Evolutionary conservation across 2,797 vertebrate genomes (phyloP), one percentile per base, ranked within the genome.

Genomic region (Mycteria americana): DNA sequence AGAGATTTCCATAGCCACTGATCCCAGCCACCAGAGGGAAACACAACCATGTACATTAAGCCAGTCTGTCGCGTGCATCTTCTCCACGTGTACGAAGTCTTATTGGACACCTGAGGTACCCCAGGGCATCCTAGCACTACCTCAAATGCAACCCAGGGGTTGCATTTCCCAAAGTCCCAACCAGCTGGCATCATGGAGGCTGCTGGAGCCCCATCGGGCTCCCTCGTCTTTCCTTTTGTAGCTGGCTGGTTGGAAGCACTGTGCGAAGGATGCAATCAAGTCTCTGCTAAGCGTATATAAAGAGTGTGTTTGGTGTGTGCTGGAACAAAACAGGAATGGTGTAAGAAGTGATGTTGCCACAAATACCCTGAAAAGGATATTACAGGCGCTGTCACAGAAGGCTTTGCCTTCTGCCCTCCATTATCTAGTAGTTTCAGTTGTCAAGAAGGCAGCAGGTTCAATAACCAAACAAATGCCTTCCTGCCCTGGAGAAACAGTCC

Each of bases 1-100:
- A 59, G 39, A 64, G 35, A 22, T 75, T 94, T 59, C 57, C 72
- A 85, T 19, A 76, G 63, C 14, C 94, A 48, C 75, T 83, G 48
- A 64, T 91, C 75, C 46, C 64, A 89, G 50, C 78, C 96, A 92
- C 68, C 84, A 93, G 95, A 96, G 90, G 84, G 92, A 97, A 95
- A 96, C 33, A 16, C 81, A 80, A 41, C 65, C 68, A 68, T 68
- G 7, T 72, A 57, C 63, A 68, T 83, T 57, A 54, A 64, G 18
- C 22, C 19, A 43, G 30, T 23, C 43, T 51, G 33, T n/a, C 28
- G 18, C 0, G 4, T 35, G 48, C 13, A 33, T 27, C 31, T 80
- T 57, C n/a, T 87, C 39, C 30, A 9, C 0, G 5, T 7, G 27
- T 31, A 9, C 35, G 16, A 82, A 53, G 14, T 51, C 46, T n/a